phyloP scores from a whole-genome alignment of 2,888 invertebrate species.

The Drosophila mimetica region DNA sequence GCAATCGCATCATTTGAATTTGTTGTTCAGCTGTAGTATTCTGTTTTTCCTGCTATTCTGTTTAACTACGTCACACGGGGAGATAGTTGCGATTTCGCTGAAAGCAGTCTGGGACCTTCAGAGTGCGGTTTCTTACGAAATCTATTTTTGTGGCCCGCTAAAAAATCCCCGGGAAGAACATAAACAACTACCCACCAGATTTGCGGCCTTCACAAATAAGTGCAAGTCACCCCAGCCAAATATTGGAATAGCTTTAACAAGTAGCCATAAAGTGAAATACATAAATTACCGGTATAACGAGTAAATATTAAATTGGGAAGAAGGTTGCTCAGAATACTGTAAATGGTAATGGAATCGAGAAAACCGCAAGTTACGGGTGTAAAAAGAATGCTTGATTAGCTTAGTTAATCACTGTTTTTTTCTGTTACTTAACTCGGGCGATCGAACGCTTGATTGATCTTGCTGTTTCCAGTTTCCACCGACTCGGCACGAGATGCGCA shows the following conservation, averaged over 20 bases:
- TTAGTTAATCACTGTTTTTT: slow-evolving; percentile 8
- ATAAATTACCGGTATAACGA: background rate
- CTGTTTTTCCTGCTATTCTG: slow-evolving; percentile 1
- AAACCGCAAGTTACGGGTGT: background rate
- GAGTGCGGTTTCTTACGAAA: background rate
- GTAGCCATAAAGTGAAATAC: background rate
- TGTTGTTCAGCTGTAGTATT: background rate
- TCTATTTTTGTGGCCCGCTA: slow-evolving; percentile 9
- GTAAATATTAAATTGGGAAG: background rate
- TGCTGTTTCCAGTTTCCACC: slow-evolving; percentile 11
- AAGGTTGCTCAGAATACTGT: background rate
- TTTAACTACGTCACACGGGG: slow-evolving; percentile 17
- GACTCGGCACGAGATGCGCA: slow-evolving; percentile 4
- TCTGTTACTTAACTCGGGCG: slow-evolving; percentile 5
- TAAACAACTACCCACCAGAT: background rate
- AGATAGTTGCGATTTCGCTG: slow-evolving; percentile 13
- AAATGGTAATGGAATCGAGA: background rate
- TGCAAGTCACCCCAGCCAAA: slow-evolving; percentile 1
- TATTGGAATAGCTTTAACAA: background rate
- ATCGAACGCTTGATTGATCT: background rate
- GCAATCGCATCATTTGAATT: background rate
- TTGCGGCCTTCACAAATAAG: too few species aligned
- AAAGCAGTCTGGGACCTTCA: background rate
- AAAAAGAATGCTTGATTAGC: background rate
- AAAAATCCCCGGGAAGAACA: slow-evolving; percentile 5